These are phyloP conservation scores for Atta colombica DNA, from an alignment of 1,140 invertebrate genomes.

Conservation along the genomic window DNA sequence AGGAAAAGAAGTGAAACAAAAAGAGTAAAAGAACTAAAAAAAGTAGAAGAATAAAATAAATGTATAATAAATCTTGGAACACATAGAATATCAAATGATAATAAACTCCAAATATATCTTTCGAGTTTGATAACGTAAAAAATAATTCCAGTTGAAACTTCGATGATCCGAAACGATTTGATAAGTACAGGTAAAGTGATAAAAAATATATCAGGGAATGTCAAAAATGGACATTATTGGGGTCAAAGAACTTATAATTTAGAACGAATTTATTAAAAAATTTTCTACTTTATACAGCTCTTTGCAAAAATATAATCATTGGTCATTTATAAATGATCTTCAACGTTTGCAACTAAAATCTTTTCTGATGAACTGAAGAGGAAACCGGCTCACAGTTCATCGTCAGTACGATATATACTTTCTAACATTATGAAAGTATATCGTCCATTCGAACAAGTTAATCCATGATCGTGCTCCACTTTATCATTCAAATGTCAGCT, in stretches of 20 bases:
- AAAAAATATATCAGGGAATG: neutral
- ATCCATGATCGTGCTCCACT: slow-evolving; percentile 62
- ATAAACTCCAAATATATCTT: slow-evolving; percentile 17
- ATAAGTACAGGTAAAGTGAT: neutral
- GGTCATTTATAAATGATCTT: slow-evolving; percentile 23
- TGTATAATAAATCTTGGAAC: neutral
- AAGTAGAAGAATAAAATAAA: slow-evolving; percentile 34
- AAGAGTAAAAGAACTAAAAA: slow-evolving; percentile 36
- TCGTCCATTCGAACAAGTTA: slow-evolving; percentile 54
- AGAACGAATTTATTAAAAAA: slow-evolving; percentile 17
- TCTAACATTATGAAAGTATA: slow-evolving; percentile 60
- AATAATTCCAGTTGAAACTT: slow-evolving; percentile 19
- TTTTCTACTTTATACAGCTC: neutral
- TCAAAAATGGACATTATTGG: neutral
- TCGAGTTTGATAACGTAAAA: slow-evolving; percentile 1
- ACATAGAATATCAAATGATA: slow-evolving; percentile 4
- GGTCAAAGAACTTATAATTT: neutral
- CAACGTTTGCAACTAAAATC: slow-evolving; percentile 1
- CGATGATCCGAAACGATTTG: slow-evolving; percentile 10
- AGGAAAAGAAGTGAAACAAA: slow-evolving; percentile 19
- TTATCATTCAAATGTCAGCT: slow-evolving; percentile 58
- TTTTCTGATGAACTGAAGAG: slow-evolving; percentile 28
- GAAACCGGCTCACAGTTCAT: slow-evolving; percentile 30
- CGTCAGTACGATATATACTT: slow-evolving; percentile 28
- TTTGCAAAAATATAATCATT: slow-evolving; percentile 23